Base-by-base conservation (phyloP, 2,797 vertebrate genomes). In the Lutjanus campechanus region DNA sequence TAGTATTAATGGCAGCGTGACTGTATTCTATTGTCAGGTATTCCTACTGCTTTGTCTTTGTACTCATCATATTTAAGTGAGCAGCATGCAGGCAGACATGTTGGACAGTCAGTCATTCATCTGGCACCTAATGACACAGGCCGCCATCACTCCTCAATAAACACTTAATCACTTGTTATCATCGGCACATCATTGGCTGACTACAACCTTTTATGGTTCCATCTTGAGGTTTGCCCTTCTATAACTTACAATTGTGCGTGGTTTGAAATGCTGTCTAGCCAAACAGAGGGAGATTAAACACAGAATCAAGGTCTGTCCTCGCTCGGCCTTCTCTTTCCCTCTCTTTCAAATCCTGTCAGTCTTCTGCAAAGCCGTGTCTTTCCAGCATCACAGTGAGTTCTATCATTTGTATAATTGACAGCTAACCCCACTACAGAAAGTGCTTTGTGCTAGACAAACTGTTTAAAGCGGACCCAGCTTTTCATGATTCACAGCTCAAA, bases 101-200 rank as follows among this genome's bases (percentile, higher is more conserved):
- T 44, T 11, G 20, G 47, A 54, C 54, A 36, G 66, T 77, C 64
- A 41, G 7, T 84, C 81, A 68, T 41, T 67, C 46, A 46, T 66
- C 29, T 22, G 50, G 8, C 49, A 29, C 53, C 49, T 36, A 65
- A 68, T 15, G 61, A 61, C 77, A 36, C 40, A 19, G 51, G 54
- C 69, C 11, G 22, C 72, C 73, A 40, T 85, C 56, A 9, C 46
- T 73, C 64, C 54, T 69, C 70, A 11, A 44, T 85, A 66, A 80
- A 75, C 71, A 54, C 67, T 73, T 51, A n/a, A 81, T 76, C 76
- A 15, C n/a, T 59, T 12, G 1, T 58, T 47, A 47, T 67, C 50
- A 67, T 44, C 7, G 11, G 20, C 11, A 20, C 51, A 47, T 71
- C 20, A 10, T 13, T 13, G 22, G 17, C 76, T 11, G n/a, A 67